Evolutionary conservation across 1,140 invertebrate species (phyloP).

Genomic region (Zelostemma sp.): DNA sequence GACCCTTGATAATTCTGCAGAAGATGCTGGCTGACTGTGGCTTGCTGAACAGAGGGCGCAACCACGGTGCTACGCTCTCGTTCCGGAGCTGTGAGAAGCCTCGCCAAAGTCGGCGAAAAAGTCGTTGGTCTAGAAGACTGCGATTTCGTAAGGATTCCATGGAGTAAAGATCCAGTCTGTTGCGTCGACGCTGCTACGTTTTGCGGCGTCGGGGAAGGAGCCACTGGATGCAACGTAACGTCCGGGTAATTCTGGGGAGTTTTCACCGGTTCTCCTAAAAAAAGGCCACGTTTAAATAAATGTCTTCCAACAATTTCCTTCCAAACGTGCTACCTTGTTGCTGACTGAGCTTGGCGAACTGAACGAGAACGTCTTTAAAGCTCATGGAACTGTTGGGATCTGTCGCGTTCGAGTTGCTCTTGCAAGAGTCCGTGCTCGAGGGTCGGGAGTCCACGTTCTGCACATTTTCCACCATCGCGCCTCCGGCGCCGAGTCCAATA

Average conservation of each 20-base stretch:
- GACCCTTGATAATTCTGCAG: conserved; percentile 62
- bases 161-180: conserved; percentile 77
- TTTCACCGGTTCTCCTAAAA: conserved; percentile 63
- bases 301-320: background rate
- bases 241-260: conserved; percentile 81
- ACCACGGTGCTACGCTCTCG: conserved; percentile 60
- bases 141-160: conserved; percentile 79
- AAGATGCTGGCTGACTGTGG: conserved; percentile 56
- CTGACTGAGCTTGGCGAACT: conserved; percentile 78
- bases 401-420: conserved; percentile 62
- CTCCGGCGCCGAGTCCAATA: conserved; percentile 60
- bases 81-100: conserved; percentile 80
- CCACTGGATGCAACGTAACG: conserved; percentile 81
- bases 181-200: conserved; percentile 57
- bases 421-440: conserved; percentile 71
- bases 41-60: conserved; percentile 54
- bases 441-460: conserved; percentile 65
- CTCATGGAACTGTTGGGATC: conserved; percentile 68
- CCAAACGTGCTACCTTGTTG: conserved; percentile 63
- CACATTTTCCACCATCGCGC: conserved; percentile 64
- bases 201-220: conserved; percentile 63
- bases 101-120: conserved; percentile 83
- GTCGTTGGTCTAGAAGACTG: conserved; percentile 70
- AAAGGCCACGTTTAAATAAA: background rate
- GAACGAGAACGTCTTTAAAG: conserved; percentile 83